phyloP scores from a whole-genome alignment of 2,797 vertebrate species.

The Gymnodraco acuticeps region DNA sequence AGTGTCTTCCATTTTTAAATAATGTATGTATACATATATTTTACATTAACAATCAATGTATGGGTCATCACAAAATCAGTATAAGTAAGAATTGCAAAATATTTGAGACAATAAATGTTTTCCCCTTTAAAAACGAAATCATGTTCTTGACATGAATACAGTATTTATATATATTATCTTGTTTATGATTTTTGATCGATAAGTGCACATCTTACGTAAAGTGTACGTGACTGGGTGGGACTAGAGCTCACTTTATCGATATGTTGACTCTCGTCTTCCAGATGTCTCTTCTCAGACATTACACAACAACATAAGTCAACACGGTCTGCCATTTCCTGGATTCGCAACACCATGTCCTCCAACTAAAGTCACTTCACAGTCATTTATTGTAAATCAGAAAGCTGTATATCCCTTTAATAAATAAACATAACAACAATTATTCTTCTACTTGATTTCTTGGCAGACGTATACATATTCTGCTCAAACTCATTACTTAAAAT shows the following conservation, averaged over 20 bases:
- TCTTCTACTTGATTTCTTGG: not conserved
- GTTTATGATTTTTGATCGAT: too few species aligned
- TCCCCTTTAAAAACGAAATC: too few species aligned
- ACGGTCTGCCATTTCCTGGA: constrained; percentile 34
- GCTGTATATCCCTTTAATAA: not conserved
- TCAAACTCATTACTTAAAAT: not conserved
- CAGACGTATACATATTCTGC: not conserved
- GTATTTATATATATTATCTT: too few species aligned
- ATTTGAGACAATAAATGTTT: too few species aligned
- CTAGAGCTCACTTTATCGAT: not conserved
- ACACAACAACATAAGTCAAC: constrained; percentile 1
- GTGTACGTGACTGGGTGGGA: too few species aligned
- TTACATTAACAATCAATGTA: too few species aligned
- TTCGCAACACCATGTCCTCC: too few species aligned
- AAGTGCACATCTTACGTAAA: not conserved
- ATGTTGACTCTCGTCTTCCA: constrained; percentile 13
- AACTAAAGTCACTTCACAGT: constrained; percentile 2
- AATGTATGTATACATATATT: too few species aligned
- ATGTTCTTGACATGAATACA: too few species aligned
- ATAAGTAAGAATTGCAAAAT: too few species aligned
- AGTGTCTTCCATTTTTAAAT: too few species aligned
- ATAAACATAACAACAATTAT: not conserved
- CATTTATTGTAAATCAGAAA: not conserved
- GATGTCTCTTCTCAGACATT: constrained; percentile 46
- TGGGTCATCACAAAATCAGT: too few species aligned